Conservation (phyloP, 2,888 invertebrate genomes). For the Thysanoteuthis rhombus region DNA sequence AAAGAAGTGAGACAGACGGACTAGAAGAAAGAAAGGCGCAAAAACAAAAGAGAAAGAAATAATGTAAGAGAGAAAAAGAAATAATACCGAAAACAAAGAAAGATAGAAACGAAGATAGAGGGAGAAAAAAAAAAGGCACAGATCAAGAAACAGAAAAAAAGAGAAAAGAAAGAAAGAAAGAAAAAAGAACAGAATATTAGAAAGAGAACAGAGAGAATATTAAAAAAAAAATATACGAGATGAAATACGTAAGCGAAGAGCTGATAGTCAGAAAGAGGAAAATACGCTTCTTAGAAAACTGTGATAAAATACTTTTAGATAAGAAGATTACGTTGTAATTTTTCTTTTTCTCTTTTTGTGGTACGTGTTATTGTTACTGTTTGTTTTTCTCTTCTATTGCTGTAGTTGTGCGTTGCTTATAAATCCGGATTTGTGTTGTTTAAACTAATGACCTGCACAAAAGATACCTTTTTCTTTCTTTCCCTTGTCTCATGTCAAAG, state of each 20-base stretch:
- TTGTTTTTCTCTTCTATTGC: neutral
- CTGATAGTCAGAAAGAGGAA: neutral
- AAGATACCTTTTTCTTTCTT: neutral
- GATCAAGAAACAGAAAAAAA: too few species aligned
- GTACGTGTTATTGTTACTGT: neutral
- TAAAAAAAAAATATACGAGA: too few species aligned
- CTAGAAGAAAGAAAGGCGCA: too few species aligned
- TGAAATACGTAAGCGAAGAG: neutral
- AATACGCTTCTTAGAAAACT: neutral
- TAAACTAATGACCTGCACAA: neutral
- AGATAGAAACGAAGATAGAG: too few species aligned
- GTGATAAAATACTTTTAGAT: neutral
- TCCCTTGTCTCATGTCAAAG: neutral
- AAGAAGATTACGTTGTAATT: neutral
- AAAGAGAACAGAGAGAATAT: too few species aligned
- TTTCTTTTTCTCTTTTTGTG: neutral
- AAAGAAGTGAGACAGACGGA: too few species aligned
- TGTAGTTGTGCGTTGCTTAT: neutral
- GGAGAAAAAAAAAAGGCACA: too few species aligned
- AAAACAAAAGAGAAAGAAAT: too few species aligned
- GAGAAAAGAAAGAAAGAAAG: too few species aligned
- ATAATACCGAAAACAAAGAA: too few species aligned
- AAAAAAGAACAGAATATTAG: too few species aligned
- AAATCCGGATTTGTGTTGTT: neutral
- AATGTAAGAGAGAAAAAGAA: too few species aligned